Evolutionary conservation across 2,113 vertebrate species (phyloP).

Genomic region (Piliocolobus tephrosceles): DNA sequence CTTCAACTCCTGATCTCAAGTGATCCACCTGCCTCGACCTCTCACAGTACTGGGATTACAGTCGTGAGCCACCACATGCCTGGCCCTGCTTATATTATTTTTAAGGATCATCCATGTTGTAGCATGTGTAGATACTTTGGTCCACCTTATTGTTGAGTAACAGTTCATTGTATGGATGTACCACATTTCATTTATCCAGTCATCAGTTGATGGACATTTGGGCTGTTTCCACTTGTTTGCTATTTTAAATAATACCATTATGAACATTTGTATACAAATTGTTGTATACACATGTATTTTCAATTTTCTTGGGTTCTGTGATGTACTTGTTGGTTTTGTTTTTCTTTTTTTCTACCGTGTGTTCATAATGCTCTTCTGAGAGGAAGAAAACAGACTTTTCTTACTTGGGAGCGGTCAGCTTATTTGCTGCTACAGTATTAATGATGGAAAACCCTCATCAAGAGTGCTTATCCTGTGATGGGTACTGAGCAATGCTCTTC

Average conservation of each 20-base stretch:
- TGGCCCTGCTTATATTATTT: too few species aligned
- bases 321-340: background rate
- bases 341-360: background rate
- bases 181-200: background rate
- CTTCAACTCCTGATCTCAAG: too few species aligned
- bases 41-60: too few species aligned
- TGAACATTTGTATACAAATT: background rate
- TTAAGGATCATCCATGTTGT: background rate
- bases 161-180: background rate
- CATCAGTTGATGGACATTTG: background rate
- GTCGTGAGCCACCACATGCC: fast-evolving
- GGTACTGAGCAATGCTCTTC: background rate
- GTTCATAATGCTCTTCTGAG: background rate
- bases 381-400: background rate
- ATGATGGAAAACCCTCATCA: background rate
- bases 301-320: background rate
- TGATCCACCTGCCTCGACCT: too few species aligned
- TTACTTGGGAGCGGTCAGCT: background rate
- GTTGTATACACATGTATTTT: background rate
- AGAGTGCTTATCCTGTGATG: background rate
- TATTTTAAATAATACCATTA: background rate
- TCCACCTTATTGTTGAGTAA: background rate
- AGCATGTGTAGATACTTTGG: background rate
- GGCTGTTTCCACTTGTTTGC: background rate
- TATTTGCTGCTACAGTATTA: background rate